These are phyloP conservation scores for Rhinoraja longicauda DNA, from an alignment of 2,797 vertebrate genomes.

Conservation along the genomic window DNA sequence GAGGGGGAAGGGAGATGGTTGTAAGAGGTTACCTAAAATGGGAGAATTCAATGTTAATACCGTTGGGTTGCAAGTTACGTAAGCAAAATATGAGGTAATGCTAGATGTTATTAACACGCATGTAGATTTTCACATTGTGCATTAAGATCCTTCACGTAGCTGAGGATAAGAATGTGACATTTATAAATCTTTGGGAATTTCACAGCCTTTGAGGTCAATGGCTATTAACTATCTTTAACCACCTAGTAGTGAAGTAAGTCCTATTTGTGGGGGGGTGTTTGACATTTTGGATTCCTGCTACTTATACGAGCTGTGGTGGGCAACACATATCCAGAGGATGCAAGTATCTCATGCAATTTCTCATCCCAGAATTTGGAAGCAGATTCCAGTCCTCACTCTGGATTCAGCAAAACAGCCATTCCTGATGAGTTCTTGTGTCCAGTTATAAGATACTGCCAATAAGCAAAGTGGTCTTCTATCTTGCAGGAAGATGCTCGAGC, in stretches of 20 bases:
- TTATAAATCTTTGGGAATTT: too few species aligned
- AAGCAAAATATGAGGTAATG: too few species aligned
- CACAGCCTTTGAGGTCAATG: background rate
- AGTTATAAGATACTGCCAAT: background rate
- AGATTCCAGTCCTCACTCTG: background rate
- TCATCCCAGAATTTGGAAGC: background rate
- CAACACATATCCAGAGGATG: background rate
- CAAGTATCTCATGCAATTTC: background rate
- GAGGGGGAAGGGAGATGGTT: too few species aligned
- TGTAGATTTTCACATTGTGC: too few species aligned
- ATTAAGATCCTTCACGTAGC: too few species aligned
- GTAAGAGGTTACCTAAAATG: too few species aligned
- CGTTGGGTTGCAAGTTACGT: too few species aligned
- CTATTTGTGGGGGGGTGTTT: too few species aligned
- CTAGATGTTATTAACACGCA: too few species aligned
- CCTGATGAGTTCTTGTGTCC: background rate
- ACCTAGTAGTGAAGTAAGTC: too few species aligned
- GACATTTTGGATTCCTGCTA: background rate
- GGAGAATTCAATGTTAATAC: too few species aligned
- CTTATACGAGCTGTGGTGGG: fast-evolving
- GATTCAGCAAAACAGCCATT: background rate
- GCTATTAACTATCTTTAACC: background rate
- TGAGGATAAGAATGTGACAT: too few species aligned
- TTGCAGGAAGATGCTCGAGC: slow-evolving; percentile 81
- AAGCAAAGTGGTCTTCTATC: background rate